Evolutionary conservation across 1,140 invertebrate species (phyloP).

Genomic region (Drosophila ananassae): DNA sequence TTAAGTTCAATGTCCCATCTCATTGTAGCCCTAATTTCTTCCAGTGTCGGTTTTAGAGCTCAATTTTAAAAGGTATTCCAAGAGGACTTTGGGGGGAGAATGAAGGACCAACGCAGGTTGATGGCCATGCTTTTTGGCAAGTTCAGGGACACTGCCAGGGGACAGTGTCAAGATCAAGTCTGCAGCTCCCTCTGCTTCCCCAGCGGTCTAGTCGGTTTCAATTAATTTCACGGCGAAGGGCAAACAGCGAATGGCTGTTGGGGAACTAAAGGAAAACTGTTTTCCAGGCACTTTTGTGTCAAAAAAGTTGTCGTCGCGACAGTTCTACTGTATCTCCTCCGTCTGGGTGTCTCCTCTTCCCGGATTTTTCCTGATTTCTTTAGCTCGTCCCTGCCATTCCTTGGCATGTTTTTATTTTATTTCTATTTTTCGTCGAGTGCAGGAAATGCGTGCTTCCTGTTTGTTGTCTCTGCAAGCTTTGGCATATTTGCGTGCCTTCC

Average conservation of each 20-base stretch:
- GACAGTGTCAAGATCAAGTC: conserved; percentile 75
- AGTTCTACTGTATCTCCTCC: conserved; percentile 55
- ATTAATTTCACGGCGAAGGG: conserved; percentile 65
- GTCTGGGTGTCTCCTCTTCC: conserved; percentile 12
- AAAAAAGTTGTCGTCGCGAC: conserved; percentile 78
- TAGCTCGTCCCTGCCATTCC: conserved; percentile 4
- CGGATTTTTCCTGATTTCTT: conserved; percentile 3
- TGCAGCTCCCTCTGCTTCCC: conserved; percentile 1
- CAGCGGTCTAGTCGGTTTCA: conserved; percentile 69
- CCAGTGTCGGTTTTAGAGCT: neutral
- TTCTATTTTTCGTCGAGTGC: conserved; percentile 51
- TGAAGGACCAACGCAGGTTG: conserved; percentile 1
- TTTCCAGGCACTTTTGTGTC: conserved; percentile 78
- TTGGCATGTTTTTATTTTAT: conserved; percentile 35
- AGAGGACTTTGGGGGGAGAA: neutral
- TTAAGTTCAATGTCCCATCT: too few relatives aligned
- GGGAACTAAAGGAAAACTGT: conserved; percentile 65
- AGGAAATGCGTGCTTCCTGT: conserved; percentile 81
- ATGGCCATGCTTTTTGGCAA: conserved; percentile 48
- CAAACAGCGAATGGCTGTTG: conserved; percentile 15
- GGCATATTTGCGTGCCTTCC: conserved; percentile 69
- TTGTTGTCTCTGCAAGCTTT: conserved; percentile 66
- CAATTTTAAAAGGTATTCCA: neutral
- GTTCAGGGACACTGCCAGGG: conserved; percentile 66
- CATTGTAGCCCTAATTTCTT: neutral